Conservation (phyloP, 2,888 invertebrate species). For the Ichneumoninae sp. region DNA sequence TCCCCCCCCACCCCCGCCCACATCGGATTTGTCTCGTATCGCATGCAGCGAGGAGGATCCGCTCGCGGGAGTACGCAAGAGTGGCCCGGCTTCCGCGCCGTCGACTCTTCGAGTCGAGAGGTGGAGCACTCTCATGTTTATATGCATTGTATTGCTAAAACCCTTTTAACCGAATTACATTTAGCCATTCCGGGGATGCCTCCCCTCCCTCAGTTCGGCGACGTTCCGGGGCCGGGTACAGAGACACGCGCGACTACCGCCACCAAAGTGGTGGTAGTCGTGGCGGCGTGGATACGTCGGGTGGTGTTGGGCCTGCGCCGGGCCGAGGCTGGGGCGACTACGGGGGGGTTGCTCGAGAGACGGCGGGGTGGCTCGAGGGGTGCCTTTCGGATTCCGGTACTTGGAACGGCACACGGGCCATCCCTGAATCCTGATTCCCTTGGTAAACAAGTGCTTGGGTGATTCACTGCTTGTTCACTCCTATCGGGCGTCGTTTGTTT, state of each 20-base stretch:
- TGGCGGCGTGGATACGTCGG: slow-evolving; percentile 11
- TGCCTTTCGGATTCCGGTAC: slow-evolving; percentile 77
- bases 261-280: slow-evolving; percentile 13
- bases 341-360: slow-evolving; percentile 30
- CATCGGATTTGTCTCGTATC: slow-evolving; percentile 45
- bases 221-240: slow-evolving; percentile 63
- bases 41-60: slow-evolving; percentile 32
- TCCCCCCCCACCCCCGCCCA: slow-evolving; percentile 1
- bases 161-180: slow-evolving; percentile 84
- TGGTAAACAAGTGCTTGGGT: slow-evolving; percentile 84
- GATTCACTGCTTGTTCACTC: slow-evolving; percentile 83
- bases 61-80: slow-evolving; percentile 15
- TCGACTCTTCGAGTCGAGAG: slow-evolving; percentile 71
- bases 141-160: slow-evolving; percentile 84
- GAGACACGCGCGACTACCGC: slow-evolving; percentile 8
- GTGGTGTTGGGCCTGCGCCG: slow-evolving; percentile 30
- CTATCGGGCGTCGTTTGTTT: slow-evolving; percentile 83
- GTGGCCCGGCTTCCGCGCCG: slow-evolving; percentile 61
- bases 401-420: slow-evolving; percentile 75
- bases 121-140: slow-evolving; percentile 83
- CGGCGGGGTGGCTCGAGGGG: slow-evolving; percentile 64
- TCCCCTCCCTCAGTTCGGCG: slow-evolving; percentile 71
- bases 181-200: slow-evolving; percentile 81
- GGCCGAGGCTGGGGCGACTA: not conserved
- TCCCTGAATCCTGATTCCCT: slow-evolving; percentile 83